Evolutionary conservation across 2,113 vertebrate genomes (phyloP).

Genomic region (Asarcornis scutulata): DNA sequence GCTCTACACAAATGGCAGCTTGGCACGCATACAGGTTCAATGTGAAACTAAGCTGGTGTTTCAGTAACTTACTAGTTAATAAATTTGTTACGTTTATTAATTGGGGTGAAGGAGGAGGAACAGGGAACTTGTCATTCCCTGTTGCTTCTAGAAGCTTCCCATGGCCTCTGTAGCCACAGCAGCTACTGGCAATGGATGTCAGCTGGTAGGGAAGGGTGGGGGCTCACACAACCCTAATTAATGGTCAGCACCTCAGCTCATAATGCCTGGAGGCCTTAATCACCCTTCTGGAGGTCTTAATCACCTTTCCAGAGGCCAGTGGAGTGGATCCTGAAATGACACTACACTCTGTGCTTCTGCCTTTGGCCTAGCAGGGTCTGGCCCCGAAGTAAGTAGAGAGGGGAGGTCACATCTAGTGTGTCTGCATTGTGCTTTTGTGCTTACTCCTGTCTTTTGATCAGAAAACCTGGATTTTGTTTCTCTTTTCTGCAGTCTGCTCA

Average conservation of each 20-base stretch:
- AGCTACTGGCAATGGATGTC: background rate
- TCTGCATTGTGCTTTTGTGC: background rate
- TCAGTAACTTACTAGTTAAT: background rate
- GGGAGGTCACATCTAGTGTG: background rate
- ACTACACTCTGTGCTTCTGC: no score
- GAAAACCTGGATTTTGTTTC: no score
- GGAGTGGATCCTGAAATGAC: no score
- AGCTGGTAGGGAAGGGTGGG: background rate
- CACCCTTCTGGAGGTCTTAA: no score
- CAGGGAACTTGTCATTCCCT: background rate
- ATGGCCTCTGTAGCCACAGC: fast-evolving
- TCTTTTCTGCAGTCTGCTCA: fast-evolving
- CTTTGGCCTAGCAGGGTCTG: no score
- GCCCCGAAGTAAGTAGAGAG: fast-evolving
- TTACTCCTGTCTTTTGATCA: fast-evolving
- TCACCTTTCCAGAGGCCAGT: background rate
- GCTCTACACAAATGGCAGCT: background rate
- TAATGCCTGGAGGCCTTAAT: fast-evolving
- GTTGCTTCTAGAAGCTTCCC: fast-evolving
- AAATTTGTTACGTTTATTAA: background rate
- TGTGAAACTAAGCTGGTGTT: fast-evolving
- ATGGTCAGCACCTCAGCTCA: background rate
- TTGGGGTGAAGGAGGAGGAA: fast-evolving
- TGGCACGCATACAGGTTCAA: background rate
- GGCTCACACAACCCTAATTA: no score